Base-by-base conservation (phyloP, 2,888 invertebrate genomes). In the Notocelia uddmanniana region DNA sequence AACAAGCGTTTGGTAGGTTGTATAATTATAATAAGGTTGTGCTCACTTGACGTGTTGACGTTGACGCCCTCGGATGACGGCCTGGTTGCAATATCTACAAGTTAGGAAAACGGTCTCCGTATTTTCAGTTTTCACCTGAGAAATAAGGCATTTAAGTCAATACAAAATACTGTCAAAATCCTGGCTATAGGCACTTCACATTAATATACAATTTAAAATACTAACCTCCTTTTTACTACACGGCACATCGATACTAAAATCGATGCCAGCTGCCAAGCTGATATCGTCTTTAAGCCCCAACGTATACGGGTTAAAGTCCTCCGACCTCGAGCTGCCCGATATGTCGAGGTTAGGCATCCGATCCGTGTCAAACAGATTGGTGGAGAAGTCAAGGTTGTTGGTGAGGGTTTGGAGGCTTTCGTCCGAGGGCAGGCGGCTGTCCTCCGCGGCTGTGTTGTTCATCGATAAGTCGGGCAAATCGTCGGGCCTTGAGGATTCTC, bases 401-500 rank as follows among this genome's bases (percentile, higher is more conserved):
- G 89, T 81, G 66, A 84, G 88, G 76, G 89, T 90, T 50, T 90
- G 88, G 54, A 90, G 83, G 66, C 89, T 89, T 74, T 90, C 90
- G 57, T 90, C 90, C 8, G 89, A 90, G 0, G 89, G 87, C 48
- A 87, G 75, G 68, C 82, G 82, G 68, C 78, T 86, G 31, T 89
- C 88, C 50, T 88, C 88, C 0, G 78, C 76, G 55, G 75, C 80
- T 37, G 79, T 74, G n/a, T 77, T 60, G 70, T 78, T 81, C 0
- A 74, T 72, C 52, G 75, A 76, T 10, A 75, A 52, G 5, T 77
- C 74, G 19, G 73, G 31, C 21, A 72, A 48, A 3, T 68, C 70
- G 9, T 52, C 67, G n/a, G 34, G 15, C 26, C 57, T 72, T 10
- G 64, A 50, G 1, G 41, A 15, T 13, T 64, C 58, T 26, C 70